Evolutionary conservation across 2,888 invertebrate genomes (phyloP).

Genomic region (Galeruca laticollis): DNA sequence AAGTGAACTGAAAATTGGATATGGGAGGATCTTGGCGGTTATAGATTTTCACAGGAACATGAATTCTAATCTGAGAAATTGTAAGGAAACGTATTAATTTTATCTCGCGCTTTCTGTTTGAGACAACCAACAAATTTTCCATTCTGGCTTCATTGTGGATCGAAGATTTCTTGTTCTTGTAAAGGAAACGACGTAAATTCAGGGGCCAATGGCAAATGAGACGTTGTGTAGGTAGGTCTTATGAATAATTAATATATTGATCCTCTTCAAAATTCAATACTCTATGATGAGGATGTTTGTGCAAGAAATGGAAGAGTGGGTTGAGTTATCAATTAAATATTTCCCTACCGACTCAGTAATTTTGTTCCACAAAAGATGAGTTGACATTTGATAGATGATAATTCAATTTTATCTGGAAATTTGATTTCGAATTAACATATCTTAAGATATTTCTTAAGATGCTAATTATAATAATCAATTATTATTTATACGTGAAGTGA

Average conservation of each 20-base stretch:
- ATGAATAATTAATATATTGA: constrained; percentile 12
- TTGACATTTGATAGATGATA: no score
- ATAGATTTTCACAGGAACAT: constrained; percentile 37
- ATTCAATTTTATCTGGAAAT: no score
- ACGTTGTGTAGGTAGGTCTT: not conserved
- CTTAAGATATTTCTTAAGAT: no score
- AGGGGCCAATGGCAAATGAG: not conserved
- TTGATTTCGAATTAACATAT: no score
- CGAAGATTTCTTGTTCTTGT: constrained; percentile 35
- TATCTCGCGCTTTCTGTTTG: constrained; percentile 37
- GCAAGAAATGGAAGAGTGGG: no score
- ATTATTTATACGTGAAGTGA: no score
- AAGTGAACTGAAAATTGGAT: constrained; percentile 27
- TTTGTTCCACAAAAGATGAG: no score
- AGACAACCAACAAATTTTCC: constrained; percentile 42
- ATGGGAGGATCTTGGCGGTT: constrained; percentile 30
- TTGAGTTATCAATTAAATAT: no score
- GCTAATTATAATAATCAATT: no score
- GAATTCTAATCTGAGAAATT: constrained; percentile 38
- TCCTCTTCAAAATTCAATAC: not conserved
- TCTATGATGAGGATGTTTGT: no score
- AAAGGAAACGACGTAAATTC: constrained; percentile 9
- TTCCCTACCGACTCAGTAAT: no score
- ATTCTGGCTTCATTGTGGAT: constrained; percentile 33
- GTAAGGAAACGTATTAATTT: constrained; percentile 44